Evolutionary conservation across 2,113 vertebrate species (phyloP).

Genomic region (Vidua chalybeata): DNA sequence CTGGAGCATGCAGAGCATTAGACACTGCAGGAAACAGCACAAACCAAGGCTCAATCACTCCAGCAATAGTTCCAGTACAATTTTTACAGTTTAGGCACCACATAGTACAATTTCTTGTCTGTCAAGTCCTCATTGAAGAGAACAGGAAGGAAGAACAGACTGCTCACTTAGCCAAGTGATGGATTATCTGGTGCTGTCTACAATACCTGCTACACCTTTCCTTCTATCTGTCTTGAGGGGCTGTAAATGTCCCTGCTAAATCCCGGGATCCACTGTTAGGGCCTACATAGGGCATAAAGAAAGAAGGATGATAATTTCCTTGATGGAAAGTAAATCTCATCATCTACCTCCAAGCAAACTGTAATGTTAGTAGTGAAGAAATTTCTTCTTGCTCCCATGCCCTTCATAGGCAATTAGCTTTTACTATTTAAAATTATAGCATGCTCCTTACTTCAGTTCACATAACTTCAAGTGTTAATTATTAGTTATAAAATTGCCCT

Average conservation of each 20-base stretch:
- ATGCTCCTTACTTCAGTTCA: background rate
- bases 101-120: background rate
- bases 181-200: background rate
- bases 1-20: background rate
- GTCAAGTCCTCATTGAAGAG: background rate
- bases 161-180: background rate
- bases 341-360: background rate
- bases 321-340: background rate
- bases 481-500: background rate
- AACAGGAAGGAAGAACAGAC: background rate
- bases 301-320: background rate
- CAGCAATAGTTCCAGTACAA: background rate
- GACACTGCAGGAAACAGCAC: background rate
- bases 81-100: background rate
- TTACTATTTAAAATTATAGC: background rate
- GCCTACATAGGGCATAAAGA: background rate
- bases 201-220: background rate
- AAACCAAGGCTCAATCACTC: background rate
- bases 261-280: background rate
- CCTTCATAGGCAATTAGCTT: background rate
- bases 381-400: background rate
- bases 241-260: background rate
- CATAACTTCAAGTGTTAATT: background rate
- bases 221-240: background rate
- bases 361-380: background rate